Conservation (phyloP, 2,113 vertebrate genomes). For the Sorex fumeus region DNA sequence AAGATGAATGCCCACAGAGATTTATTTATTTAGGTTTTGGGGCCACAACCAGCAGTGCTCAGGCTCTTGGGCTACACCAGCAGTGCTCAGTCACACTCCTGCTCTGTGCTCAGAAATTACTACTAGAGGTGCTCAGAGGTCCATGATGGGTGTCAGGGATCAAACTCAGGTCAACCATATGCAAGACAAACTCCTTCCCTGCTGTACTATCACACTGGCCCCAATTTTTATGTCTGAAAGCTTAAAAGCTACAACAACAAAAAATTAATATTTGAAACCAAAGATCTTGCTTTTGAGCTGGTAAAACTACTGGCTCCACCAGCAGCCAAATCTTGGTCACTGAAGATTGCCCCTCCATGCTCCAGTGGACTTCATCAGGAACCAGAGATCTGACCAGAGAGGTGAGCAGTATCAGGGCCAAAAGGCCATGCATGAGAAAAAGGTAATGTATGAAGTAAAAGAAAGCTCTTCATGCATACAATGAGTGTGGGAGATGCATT, state of each 20-base stretch:
- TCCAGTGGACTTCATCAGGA: constrained; percentile 57
- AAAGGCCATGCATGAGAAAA: constrained; percentile 42
- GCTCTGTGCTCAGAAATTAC: too few species aligned
- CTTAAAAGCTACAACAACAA: constrained; percentile 40
- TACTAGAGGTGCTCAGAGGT: too few species aligned
- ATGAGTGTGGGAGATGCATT: constrained; percentile 42
- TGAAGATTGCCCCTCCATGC: not conserved
- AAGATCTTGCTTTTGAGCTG: not conserved
- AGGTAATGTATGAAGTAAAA: constrained; percentile 24
- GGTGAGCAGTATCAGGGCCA: constrained; percentile 1
- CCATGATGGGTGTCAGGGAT: too few species aligned
- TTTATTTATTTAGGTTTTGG: too few species aligned
- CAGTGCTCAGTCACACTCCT: too few species aligned
- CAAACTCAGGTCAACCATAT: too few species aligned
- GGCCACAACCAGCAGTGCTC: too few species aligned
- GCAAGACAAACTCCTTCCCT: too few species aligned
- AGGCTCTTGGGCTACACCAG: too few species aligned
- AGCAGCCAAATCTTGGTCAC: constrained; percentile 35
- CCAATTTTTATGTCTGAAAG: constrained; percentile 50
- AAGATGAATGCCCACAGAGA: too few species aligned
- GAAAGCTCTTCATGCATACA: not conserved
- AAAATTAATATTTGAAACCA: constrained; percentile 43
- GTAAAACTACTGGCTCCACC: not conserved
- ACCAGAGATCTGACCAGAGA: constrained; percentile 30
- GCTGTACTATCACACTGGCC: too few species aligned